Base-by-base conservation (phyloP, 2,797 vertebrate species). In the Etheostoma perlongum region DNA sequence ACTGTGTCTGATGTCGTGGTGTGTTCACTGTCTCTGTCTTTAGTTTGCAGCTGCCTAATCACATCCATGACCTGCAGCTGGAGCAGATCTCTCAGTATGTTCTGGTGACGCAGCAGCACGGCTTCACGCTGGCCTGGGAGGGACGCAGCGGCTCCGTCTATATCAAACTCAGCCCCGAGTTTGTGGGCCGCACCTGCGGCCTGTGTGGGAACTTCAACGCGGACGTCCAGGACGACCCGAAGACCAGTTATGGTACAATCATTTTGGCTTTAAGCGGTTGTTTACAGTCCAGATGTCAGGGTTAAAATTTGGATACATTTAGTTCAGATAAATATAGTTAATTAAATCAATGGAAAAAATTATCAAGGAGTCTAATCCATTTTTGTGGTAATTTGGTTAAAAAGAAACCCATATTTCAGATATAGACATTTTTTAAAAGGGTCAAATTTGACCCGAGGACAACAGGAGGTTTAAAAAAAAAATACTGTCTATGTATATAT, bases 201-300 rank as follows among this genome's bases (percentile, higher is more conserved):
- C 76, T 99, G 48, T 99, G 98, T 76, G 98, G 98, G 7, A 99
- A 99, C 89, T 98, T 98, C 81, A 99, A 99, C 10, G 98, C 97
- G 0, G 83, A 98, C 57, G 84, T 96, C 33, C 96, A 97, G 76
- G 98, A 99, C 49, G 98, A 99, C 78, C 93, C 99, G 76, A 95
- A 94, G 91, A 99, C 98, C 6, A 99, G 97, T 83, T 98, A 96
- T 14, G 97, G 98, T 97, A 86, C 91, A 94, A 49, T 23, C 1
- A 0, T 15, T 67, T 21, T 46, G 42, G 55, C 11, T 42, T 19
- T 14, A 7, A 25, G 58, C 23, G 6, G 12, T 10, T 23, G 16
- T 25, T 16, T 44, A 4, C 4, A 15, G 4, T 44, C 42, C 14
- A 44, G 42, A 44, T 15, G 42, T 4, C 42, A 44, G 42, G 14